Evolutionary conservation across 2,113 vertebrate species (phyloP).

Genomic region (Nothobranchius kuhntae): DNA sequence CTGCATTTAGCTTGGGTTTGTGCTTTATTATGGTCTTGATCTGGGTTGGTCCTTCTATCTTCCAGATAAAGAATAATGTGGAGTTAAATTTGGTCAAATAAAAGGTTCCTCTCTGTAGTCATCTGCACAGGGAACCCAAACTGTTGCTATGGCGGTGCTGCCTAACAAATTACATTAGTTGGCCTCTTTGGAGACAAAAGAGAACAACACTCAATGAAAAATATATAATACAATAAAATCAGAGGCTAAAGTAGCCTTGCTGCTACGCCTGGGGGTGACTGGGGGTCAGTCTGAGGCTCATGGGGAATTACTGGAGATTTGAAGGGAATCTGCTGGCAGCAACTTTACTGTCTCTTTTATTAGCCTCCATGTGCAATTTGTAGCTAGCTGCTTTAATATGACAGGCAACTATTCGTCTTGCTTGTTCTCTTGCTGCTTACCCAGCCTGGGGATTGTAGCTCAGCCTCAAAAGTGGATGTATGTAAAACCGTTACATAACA

Average conservation of each 20-base stretch:
- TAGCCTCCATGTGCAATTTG: constrained; percentile 66
- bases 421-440: background rate
- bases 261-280: constrained; percentile 1
- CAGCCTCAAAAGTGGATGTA: constrained; percentile 1
- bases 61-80: too few species aligned
- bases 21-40: too few species aligned
- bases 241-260: constrained; percentile 21
- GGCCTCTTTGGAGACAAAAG: too few species aligned
- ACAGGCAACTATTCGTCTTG: constrained; percentile 46
- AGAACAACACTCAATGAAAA: too few species aligned
- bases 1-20: too few species aligned
- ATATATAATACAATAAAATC: constrained; percentile 1
- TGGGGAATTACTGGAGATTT: constrained; percentile 72
- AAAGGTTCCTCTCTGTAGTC: too few species aligned
- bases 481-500: constrained; percentile 29
- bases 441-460: constrained; percentile 11
- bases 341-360: constrained; percentile 64
- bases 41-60: too few species aligned
- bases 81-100: too few species aligned
- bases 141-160: too few species aligned
- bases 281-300: constrained; percentile 65
- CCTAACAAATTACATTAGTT: too few species aligned
- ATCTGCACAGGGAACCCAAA: too few species aligned
- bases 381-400: constrained; percentile 54
- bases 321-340: constrained; percentile 66